Conservation (phyloP, 2,797 vertebrate species). For the Chrosomus eos region DNA sequence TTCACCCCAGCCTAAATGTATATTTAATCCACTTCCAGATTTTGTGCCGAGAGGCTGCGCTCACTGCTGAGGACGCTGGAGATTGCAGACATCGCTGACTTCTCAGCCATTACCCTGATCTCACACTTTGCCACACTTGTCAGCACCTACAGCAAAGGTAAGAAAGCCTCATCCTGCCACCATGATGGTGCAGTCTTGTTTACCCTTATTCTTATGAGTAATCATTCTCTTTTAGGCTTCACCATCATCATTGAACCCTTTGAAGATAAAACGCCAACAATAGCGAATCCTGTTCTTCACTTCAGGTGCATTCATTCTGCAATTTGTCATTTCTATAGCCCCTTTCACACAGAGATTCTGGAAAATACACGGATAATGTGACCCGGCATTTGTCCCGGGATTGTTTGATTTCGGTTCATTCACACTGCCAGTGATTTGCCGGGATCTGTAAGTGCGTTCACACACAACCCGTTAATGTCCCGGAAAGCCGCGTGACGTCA, state of each 20-base stretch:
- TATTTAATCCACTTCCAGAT: conserved; percentile 71
- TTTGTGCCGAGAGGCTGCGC: conserved; percentile 88
- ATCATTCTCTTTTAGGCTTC: conserved; percentile 77
- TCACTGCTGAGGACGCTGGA: conserved; percentile 89
- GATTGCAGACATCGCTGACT: conserved; percentile 88
- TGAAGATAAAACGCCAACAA: conserved; percentile 90
- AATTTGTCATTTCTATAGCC: not conserved
- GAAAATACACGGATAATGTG: too few relatives aligned
- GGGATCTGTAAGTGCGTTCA: too few relatives aligned
- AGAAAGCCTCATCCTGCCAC: not conserved
- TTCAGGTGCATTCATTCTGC: conserved; percentile 82
- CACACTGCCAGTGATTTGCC: too few relatives aligned
- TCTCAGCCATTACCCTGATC: conserved; percentile 89
- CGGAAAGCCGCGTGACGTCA: too few relatives aligned
- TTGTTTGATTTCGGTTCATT: too few relatives aligned
- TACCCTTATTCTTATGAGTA: not conserved
- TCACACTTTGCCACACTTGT: conserved; percentile 93
- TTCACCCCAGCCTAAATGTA: not conserved
- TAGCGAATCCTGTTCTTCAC: conserved; percentile 90
- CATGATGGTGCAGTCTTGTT: not conserved
- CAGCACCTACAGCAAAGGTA: conserved; percentile 95
- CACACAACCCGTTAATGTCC: too few relatives aligned
- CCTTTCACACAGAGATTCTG: too few relatives aligned
- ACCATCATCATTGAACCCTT: conserved; percentile 95
- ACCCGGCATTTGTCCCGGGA: too few relatives aligned